A percentile compares a stretch with the other conserved stretches of the same genome.
These are phyloP conservation scores for Brachypalpus laphriformis DNA, from an alignment of 2,888 invertebrate species.

Conservation along the genomic window DNA sequence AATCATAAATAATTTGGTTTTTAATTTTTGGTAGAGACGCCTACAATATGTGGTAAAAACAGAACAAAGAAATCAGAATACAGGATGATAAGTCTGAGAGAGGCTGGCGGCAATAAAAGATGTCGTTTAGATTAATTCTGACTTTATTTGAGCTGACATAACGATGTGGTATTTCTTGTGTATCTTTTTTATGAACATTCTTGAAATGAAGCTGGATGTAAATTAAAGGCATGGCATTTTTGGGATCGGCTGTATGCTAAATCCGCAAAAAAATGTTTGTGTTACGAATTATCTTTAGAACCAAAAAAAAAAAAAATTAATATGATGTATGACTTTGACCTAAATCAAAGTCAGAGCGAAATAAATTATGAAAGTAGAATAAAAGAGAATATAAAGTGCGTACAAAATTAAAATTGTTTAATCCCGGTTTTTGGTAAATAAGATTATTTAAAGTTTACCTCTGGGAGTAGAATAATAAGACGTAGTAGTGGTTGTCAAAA, in stretches of 20 bases:
- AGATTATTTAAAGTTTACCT: background rate
- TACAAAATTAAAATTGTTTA: background rate
- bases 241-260: conserved; percentile 29
- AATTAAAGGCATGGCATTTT: conserved; percentile 19
- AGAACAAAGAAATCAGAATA: background rate
- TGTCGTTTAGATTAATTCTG: conserved; percentile 21
- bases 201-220: conserved; percentile 10
- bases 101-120: conserved; percentile 5
- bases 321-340: conserved; percentile 41
- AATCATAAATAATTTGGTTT: conserved; percentile 19
- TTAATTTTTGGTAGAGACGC: background rate
- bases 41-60: background rate
- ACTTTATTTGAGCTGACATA: conserved; percentile 15
- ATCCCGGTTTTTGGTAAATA: background rate
- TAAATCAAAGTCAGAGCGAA: conserved; percentile 36
- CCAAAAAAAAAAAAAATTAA: conserved; percentile 13
- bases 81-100: conserved; percentile 5
- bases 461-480: background rate
- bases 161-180: conserved; percentile 6
- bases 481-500: background rate
- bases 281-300: conserved; percentile 1
- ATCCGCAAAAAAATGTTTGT: conserved; percentile 9
- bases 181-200: conserved; percentile 12
- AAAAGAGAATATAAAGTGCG: background rate
- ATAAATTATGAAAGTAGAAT: conserved; percentile 2